These are phyloP conservation scores for Subacronicta megacephala DNA, from an alignment of 2,888 invertebrate species.

Conservation along the genomic window DNA sequence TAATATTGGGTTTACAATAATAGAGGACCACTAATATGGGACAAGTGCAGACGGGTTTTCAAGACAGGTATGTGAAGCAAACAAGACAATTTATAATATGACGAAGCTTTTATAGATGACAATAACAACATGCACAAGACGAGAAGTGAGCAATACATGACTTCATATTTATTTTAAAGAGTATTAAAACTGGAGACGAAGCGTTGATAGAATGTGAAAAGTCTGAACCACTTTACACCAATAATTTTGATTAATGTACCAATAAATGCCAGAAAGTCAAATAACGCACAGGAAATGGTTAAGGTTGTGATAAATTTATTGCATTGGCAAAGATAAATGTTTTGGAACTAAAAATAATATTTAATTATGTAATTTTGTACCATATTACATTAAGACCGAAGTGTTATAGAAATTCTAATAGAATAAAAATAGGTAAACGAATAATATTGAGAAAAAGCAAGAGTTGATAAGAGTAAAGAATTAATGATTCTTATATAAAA, in stretches of 20 bases:
- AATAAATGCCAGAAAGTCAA: slow-evolving; percentile 17
- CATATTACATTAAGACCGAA: neutral
- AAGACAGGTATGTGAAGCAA: neutral
- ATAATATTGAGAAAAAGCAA: neutral
- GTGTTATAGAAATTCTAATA: neutral
- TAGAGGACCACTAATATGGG: neutral
- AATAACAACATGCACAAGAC: too few relatives aligned
- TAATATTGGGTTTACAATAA: neutral
- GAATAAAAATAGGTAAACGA: neutral
- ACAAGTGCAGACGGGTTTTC: neutral
- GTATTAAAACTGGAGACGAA: neutral
- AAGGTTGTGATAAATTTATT: slow-evolving; percentile 15
- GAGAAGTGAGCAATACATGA: neutral
- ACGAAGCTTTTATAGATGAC: neutral
- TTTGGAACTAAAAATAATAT: neutral
- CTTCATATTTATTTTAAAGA: slow-evolving; percentile 1
- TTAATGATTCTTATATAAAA: too few relatives aligned
- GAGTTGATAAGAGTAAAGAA: neutral
- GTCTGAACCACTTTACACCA: neutral
- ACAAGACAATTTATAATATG: neutral
- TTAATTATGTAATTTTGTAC: neutral
- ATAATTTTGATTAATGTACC: slow-evolving; percentile 21
- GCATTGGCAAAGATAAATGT: slow-evolving; percentile 9
- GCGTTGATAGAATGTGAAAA: slow-evolving; percentile 4
- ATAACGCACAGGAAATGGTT: slow-evolving; percentile 26